Conservation (phyloP, 2,797 vertebrate species). For the Etheostoma nigrum region DNA sequence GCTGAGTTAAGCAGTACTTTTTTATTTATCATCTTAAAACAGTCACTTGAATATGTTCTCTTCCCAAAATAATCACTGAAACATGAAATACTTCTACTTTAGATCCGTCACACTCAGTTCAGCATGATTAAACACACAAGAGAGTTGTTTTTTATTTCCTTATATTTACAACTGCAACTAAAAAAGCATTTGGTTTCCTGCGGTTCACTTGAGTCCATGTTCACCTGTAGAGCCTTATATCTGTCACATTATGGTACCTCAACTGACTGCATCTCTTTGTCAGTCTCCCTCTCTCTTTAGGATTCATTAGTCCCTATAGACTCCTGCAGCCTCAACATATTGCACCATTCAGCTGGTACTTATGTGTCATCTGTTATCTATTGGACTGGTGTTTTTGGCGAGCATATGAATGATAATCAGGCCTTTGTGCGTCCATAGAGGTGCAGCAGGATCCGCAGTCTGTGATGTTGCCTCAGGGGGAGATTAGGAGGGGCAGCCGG, state of each 20-base stretch:
- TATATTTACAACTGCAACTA: constrained; percentile 3
- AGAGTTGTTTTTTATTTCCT: constrained; percentile 6
- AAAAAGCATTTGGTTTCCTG: constrained; percentile 12
- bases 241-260: constrained; percentile 60
- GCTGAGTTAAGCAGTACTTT: constrained; percentile 38
- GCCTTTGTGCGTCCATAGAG: constrained; percentile 81
- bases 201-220: constrained; percentile 33
- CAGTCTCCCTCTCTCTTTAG: constrained; percentile 70
- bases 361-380: constrained; percentile 86
- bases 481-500: constrained; percentile 85
- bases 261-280: constrained; percentile 67
- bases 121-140: not conserved
- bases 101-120: constrained; percentile 12
- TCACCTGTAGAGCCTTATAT: constrained; percentile 77
- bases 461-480: constrained; percentile 86
- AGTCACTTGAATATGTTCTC: constrained; percentile 30
- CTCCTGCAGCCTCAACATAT: constrained; percentile 81
- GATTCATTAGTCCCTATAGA: constrained; percentile 83
- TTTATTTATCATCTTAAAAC: constrained; percentile 38
- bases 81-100: constrained; percentile 16
- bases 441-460: constrained; percentile 81
- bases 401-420: constrained; percentile 89
- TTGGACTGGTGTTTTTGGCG: constrained; percentile 83
- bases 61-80: constrained; percentile 20
- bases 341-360: constrained; percentile 82